Evolutionary conservation across 2,888 invertebrate species (phyloP).

Genomic region (Drosophila colorata): DNA sequence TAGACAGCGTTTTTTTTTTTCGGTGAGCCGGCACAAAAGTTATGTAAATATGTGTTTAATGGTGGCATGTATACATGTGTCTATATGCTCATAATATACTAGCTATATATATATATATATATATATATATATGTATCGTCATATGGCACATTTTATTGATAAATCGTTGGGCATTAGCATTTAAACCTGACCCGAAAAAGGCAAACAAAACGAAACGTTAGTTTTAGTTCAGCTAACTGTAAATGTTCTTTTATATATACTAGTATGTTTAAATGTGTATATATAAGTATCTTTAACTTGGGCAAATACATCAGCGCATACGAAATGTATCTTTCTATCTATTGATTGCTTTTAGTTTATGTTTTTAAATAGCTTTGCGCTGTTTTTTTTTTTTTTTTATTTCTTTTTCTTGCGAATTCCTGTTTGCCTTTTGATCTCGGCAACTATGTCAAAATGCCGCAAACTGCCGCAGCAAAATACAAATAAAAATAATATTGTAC

Average conservation of each 20-base stretch:
- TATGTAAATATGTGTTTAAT: slow-evolving; percentile 46
- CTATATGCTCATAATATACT: slow-evolving; percentile 4
- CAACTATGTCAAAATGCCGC: slow-evolving; percentile 54
- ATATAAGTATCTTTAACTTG: background rate
- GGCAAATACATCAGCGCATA: slow-evolving; percentile 11
- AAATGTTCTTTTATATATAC: slow-evolving; percentile 8
- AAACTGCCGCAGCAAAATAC: slow-evolving; percentile 42
- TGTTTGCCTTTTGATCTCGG: slow-evolving; percentile 38
- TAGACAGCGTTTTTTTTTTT: slow-evolving; percentile 20
- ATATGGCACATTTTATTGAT: slow-evolving; percentile 38
- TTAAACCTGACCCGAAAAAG: slow-evolving; percentile 28
- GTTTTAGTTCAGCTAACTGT: slow-evolving; percentile 40
- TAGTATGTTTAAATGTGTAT: background rate
- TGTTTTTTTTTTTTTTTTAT: background rate
- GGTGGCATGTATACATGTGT: background rate
- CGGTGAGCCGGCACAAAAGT: slow-evolving; percentile 22
- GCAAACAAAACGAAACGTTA: slow-evolving; percentile 1
- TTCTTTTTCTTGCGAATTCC: slow-evolving; percentile 18
- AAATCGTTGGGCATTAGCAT: slow-evolving; percentile 46
- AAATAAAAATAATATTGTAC: slow-evolving; percentile 22
- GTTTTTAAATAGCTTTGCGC: slow-evolving; percentile 33
- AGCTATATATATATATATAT: too few relatives aligned
- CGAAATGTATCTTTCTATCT: slow-evolving; percentile 1
- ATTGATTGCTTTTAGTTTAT: slow-evolving; percentile 31
- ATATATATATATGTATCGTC: too few relatives aligned